Conservation (phyloP, 2,113 vertebrate genomes). For the Ibidorhyncha struthersii region DNA sequence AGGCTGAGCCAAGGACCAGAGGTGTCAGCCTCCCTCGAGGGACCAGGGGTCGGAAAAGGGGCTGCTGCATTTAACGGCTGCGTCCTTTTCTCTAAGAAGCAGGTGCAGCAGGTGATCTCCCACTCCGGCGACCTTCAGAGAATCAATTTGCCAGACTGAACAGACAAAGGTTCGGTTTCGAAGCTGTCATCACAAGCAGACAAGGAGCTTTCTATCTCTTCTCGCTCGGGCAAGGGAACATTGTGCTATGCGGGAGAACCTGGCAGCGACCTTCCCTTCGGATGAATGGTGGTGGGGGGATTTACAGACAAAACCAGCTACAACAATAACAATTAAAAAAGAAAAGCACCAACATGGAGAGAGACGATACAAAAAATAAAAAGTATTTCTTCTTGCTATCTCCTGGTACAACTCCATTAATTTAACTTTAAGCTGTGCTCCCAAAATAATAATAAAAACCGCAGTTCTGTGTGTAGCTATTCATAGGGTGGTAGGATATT, state of each 20-base stretch:
- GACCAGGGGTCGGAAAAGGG: neutral
- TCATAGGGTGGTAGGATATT: neutral
- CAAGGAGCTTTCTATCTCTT: neutral
- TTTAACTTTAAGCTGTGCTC: neutral
- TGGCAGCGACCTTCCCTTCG: neutral
- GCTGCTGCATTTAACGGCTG: neutral
- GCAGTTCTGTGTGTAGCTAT: neutral
- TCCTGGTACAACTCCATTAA: neutral
- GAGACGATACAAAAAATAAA: neutral
- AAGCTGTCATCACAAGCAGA: neutral
- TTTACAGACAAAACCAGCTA: constrained; percentile 39
- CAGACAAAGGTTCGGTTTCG: neutral
- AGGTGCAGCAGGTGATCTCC: neutral
- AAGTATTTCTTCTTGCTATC: neutral
- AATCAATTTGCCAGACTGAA: neutral
- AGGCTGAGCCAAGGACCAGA: neutral
- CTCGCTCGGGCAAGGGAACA: neutral
- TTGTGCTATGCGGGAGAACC: neutral
- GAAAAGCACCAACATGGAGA: neutral
- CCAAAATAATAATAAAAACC: neutral
- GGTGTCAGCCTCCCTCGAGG: neutral
- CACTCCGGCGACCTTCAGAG: neutral
- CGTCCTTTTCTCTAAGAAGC: neutral
- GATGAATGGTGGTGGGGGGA: neutral
- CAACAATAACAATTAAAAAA: constrained; percentile 6